Evolutionary conservation across 1,140 invertebrate species (phyloP).

Genomic region (Phymastichus coffea): DNA sequence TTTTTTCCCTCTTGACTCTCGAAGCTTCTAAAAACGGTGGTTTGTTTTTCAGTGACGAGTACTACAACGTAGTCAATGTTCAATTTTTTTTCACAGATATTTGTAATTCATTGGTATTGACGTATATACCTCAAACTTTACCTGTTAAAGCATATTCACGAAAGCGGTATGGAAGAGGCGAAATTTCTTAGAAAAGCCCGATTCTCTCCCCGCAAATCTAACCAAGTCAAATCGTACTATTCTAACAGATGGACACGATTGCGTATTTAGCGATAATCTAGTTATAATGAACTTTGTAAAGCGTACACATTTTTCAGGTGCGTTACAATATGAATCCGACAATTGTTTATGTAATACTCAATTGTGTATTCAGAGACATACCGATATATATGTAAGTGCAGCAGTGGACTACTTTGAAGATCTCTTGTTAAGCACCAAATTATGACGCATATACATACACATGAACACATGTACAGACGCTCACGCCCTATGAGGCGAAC

Average conservation of each 20-base stretch:
- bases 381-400: constrained; percentile 29
- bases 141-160: constrained; percentile 15
- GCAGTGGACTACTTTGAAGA: constrained; percentile 40
- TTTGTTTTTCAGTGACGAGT: too few relatives aligned
- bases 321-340: constrained; percentile 35
- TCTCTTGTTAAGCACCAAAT: constrained; percentile 36
- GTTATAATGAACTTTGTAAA: constrained; percentile 40
- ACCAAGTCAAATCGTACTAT: constrained; percentile 37
- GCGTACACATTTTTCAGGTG: constrained; percentile 38
- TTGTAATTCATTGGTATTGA: constrained; percentile 2
- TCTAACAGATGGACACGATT: constrained; percentile 35
- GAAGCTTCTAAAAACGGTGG: too few relatives aligned
- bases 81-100: constrained; percentile 24
- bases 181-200: constrained; percentile 4
- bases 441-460: background rate
- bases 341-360: constrained; percentile 40
- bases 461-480: background rate
- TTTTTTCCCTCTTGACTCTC: too few relatives aligned
- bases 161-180: constrained; percentile 12
- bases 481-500: background rate
- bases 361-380: constrained; percentile 38
- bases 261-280: constrained; percentile 40
- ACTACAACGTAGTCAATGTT: constrained; percentile 28
- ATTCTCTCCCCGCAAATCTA: constrained; percentile 1
- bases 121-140: constrained; percentile 5